Percentiles rank a stretch among this genome's conserved stretches.
Conservation (phyloP, 2,888 invertebrate genomes). For the Ashinkailepas kermadecensis region DNA sequence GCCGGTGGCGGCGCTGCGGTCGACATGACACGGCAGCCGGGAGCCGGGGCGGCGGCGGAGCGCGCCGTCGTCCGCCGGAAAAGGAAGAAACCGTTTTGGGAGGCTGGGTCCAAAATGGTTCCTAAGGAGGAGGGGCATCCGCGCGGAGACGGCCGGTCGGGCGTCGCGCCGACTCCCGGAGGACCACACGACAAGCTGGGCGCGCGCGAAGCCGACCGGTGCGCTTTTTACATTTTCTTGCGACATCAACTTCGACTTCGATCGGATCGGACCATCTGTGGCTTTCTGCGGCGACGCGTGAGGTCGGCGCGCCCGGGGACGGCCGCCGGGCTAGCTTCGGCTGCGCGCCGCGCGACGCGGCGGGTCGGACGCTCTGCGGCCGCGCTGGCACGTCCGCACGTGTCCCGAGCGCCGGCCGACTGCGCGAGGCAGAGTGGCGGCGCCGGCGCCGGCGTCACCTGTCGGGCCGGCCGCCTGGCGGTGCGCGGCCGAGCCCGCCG, state of each 20-base stretch:
- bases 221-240: not conserved
- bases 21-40: not conserved
- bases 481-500: not conserved
- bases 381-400: not conserved
- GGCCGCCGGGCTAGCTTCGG: too few relatives aligned
- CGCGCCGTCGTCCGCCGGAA: not conserved
- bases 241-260: not conserved
- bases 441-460: too few relatives aligned
- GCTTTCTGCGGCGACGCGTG: not conserved
- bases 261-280: not conserved
- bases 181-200: constrained; percentile 1
- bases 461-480: not conserved
- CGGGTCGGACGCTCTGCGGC: too few relatives aligned
- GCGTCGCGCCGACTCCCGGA: not conserved
- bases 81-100: constrained; percentile 32
- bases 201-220: not conserved
- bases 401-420: not conserved
- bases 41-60: not conserved
- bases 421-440: not conserved
- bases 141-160: constrained; percentile 4
- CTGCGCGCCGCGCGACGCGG: too few relatives aligned
- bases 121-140: constrained; percentile 29
- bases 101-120: constrained; percentile 34
- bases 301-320: not conserved
- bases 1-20: constrained; percentile 2